Conservation (phyloP, 2,888 invertebrate genomes). For the Laspeyria flexula region DNA sequence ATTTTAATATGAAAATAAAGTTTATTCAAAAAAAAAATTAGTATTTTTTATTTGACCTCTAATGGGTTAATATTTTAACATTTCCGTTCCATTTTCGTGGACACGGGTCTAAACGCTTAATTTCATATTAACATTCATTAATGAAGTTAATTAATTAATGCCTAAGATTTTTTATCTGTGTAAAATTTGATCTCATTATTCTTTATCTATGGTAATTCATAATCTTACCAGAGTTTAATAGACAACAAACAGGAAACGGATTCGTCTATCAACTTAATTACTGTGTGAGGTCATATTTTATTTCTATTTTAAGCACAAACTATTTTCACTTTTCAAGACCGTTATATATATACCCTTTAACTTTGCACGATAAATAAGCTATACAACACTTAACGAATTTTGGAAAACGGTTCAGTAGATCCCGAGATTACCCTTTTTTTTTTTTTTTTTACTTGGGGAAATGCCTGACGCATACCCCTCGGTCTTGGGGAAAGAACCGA, state of each 20-base stretch:
- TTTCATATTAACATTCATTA: slow-evolving; percentile 27
- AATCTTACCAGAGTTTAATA: slow-evolving; percentile 16
- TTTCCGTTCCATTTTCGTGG: slow-evolving; percentile 10
- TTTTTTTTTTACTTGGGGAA: too few relatives aligned
- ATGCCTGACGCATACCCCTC: too few relatives aligned
- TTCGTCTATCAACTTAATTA: slow-evolving; percentile 30
- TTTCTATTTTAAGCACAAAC: slow-evolving; percentile 7
- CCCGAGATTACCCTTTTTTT: too few relatives aligned
- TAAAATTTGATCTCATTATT: slow-evolving; percentile 21
- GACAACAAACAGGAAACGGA: slow-evolving; percentile 41
- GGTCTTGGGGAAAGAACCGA: too few relatives aligned
- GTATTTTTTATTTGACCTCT: too few relatives aligned
- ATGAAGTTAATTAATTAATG: slow-evolving; percentile 18
- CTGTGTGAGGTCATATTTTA: slow-evolving; percentile 9
- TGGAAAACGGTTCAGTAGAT: too few relatives aligned
- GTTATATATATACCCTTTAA: too few relatives aligned
- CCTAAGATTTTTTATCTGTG: slow-evolving; percentile 9
- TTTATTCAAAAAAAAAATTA: too few relatives aligned
- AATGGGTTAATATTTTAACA: slow-evolving; percentile 2
- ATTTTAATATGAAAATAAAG: too few relatives aligned
- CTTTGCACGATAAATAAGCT: too few relatives aligned
- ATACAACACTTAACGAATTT: too few relatives aligned
- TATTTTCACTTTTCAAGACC: slow-evolving; percentile 23
- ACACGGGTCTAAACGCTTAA: slow-evolving; percentile 8
- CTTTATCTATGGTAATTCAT: slow-evolving; percentile 24